phyloP scores from a whole-genome alignment of 2,113 vertebrate genomes.

The Python bivittatus region DNA sequence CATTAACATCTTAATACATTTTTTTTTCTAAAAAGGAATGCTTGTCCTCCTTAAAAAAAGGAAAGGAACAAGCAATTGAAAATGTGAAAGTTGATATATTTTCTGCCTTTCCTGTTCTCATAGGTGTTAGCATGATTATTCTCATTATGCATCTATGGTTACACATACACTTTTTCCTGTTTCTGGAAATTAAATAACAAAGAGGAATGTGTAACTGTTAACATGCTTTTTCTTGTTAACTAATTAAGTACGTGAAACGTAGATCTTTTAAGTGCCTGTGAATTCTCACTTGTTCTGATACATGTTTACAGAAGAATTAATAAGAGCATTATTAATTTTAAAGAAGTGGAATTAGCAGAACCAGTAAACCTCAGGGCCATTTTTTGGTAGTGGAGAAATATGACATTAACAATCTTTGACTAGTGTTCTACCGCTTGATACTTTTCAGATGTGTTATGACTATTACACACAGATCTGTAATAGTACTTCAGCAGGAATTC shows the following conservation, averaged over 20 bases:
- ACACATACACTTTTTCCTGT: conserved; percentile 29
- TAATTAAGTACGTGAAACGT: not conserved
- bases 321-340: not conserved
- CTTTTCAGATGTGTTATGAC: not conserved
- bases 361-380: not conserved
- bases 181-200: conserved; percentile 40
- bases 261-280: not conserved
- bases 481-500: not conserved
- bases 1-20: conserved; percentile 18
- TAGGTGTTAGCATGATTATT: not conserved
- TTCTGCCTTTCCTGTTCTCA: not conserved
- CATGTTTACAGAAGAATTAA: not conserved
- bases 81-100: conserved; percentile 17
- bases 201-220: conserved; percentile 20
- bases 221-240: not conserved
- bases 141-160: conserved; percentile 20
- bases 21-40: not conserved
- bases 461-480: not conserved
- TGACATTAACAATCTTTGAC: rapidly evolving
- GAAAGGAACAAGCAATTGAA: not conserved
- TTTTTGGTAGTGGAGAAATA: conserved; percentile 6
- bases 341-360: not conserved
- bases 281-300: not conserved
- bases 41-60: conserved; percentile 9
- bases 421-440: not conserved